A percentile compares a stretch with the other conserved stretches of the same genome.
Conservation (phyloP, 2,113 vertebrate genomes). For the Hemibagrus wyckioides region DNA sequence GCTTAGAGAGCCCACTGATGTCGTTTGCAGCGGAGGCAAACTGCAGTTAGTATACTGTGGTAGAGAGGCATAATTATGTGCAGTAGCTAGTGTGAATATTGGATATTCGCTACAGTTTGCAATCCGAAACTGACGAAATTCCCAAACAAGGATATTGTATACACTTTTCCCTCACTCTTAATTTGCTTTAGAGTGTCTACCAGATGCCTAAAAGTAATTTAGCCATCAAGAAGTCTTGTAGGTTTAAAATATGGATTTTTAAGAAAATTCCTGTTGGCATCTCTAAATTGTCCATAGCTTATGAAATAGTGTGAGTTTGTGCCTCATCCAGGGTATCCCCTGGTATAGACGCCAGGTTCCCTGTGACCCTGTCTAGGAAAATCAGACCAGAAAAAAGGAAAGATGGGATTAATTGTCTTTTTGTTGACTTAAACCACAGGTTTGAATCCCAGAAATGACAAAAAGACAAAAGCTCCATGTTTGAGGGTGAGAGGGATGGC, state of each 20-base stretch:
- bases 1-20: slow-evolving; percentile 35
- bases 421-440: neutral
- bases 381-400: neutral
- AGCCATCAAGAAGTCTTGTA: neutral
- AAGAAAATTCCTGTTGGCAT: neutral
- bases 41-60: slow-evolving; percentile 1
- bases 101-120: neutral
- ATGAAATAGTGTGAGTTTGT: no score
- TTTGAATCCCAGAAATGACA: neutral
- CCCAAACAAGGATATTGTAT: neutral
- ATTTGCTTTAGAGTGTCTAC: neutral
- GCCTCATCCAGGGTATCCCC: no score
- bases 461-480: neutral
- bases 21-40: slow-evolving; percentile 5
- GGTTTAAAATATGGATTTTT: neutral
- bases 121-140: neutral
- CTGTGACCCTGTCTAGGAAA: no score
- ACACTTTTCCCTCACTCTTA: neutral
- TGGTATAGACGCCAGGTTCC: no score
- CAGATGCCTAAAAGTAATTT: neutral
- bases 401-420: neutral
- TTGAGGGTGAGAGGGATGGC: neutral
- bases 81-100: slow-evolving; percentile 1
- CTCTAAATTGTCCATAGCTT: no score
- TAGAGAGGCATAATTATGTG: slow-evolving; percentile 24